Conservation (phyloP, 2,888 invertebrate species). For the Galerucella nymphaeae region DNA sequence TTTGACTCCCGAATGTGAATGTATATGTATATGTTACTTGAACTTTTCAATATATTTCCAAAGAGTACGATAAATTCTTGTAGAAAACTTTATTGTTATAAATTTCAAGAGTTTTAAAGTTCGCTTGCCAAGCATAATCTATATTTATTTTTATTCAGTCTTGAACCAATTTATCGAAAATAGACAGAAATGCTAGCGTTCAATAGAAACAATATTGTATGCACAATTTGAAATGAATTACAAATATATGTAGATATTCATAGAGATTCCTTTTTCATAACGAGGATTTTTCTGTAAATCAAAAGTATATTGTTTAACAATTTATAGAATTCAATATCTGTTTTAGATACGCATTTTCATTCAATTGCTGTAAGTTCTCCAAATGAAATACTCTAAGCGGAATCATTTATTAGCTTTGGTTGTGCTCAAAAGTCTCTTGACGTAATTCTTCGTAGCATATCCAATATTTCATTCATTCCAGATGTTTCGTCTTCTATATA, state of each 20-base stretch:
- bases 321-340: too few species aligned
- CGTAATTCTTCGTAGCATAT: too few species aligned
- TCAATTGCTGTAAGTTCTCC: too few species aligned
- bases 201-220: neutral
- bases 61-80: slow-evolving; percentile 10
- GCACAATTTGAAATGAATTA: neutral
- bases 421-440: too few species aligned
- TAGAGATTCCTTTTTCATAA: neutral
- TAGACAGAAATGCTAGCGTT: neutral
- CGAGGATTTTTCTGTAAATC: neutral
- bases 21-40: slow-evolving; percentile 19
- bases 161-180: slow-evolving; percentile 11
- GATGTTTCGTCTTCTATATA: too few species aligned
- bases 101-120: slow-evolving; percentile 14
- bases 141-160: slow-evolving; percentile 18
- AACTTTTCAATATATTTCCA: slow-evolving; percentile 11
- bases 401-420: too few species aligned
- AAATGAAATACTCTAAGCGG: too few species aligned
- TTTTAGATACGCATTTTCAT: too few species aligned
- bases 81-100: slow-evolving; percentile 19
- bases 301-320: too few species aligned
- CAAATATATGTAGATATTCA: too few species aligned
- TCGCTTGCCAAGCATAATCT: slow-evolving; percentile 14
- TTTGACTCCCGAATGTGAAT: slow-evolving; percentile 13
- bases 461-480: too few species aligned